Base-by-base conservation (phyloP, 2,888 invertebrate genomes). In the Phania funesta region DNA sequence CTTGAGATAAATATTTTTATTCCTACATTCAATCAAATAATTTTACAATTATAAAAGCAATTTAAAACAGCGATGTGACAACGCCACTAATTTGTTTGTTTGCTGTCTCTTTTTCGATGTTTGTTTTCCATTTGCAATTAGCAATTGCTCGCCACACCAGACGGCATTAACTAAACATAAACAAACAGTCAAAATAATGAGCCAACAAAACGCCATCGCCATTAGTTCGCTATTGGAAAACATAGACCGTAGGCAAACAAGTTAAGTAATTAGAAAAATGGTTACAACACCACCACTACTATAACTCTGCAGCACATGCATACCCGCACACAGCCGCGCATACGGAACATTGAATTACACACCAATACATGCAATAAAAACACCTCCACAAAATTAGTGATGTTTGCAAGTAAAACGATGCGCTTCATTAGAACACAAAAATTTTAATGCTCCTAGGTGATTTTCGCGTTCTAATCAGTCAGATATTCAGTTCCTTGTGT, bases 261-360 rank as follows among this genome's bases (percentile, higher is more conserved):
- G 82, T 78, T 82, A 74, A 78, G 78, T 82, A 82, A 82, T 82
- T 82, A 82, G 64, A 82, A 82, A 74, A 82, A 78, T 78, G 68
- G n/a, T 68, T 56, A 56, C 22, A 56, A 58, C 46, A 71, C 6
- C 29, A 32, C 20, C 20, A n/a, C 46, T 24, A 11, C n/a, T 20
- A 64, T 9, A n/a, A n/a, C n/a, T n/a, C n/a, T n/a, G n/a, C n/a
- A n/a, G 9, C n/a, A 48, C n/a, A 62, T 8, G 26, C 35, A 46
- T 13, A 8, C 22, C 29, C 13, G 54, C 7, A 41, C n/a, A 50
- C 20, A 41, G 44, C 9, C 7, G 6, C n/a, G n/a, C n/a, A n/a
- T n/a, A n/a, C n/a, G n/a, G n/a, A n/a, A 13, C 20, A 26, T 22
- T 32, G 44, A 64, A 26, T 64, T 54, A 73, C 52, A 71, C 41